Base-by-base conservation (phyloP, 92 coral and sea anemone species). In the Zoanthus sociatus region DNA sequence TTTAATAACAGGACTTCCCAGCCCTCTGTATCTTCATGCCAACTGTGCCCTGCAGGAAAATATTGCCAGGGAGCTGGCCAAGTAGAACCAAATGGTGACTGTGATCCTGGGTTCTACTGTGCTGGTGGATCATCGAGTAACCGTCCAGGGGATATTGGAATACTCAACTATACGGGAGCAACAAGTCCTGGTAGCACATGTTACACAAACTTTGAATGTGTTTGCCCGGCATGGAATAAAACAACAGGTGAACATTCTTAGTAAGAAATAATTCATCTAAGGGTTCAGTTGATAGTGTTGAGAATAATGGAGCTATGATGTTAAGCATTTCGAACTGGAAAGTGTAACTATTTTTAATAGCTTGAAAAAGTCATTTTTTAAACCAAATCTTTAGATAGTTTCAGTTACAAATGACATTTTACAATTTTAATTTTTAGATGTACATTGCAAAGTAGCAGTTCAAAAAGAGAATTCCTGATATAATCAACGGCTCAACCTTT, bases 201-300 rank as follows among this genome's bases (percentile, higher is more conserved):
- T 84, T 97, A 97, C 78, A 92, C 74, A 83, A 78, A 64, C 50
- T 94, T 94, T 75, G 94, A 97, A 77, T 97, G 99, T 91, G 96
- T 97, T 21, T 97, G 99, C 78, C 98, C 99, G 26, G 99, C 98
- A 20, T 90, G 96, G 90, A 97, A 97, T 89, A 93, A 94, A 82
- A 95, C 99, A n/a, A 97, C 99, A 93, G 99, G 99, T 97, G 3
- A 58, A 58, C 66, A 5, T 15, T 58, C 15, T 12, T 14, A 12
- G 14, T 58, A 0, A 12, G 20, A 5, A 58, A 16, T 14, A 14
- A 0, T 58, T 2, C 55, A 50, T 11, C 42, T 2, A 37, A 37
- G 42, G 42, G 4, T 37, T 2, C 2, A 50, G 7, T 50, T 1
- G 12, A 50, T 50, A 50, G 12, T 50, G 55, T 50, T 3, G 1